A percentile compares a stretch with the other conserved stretches of the same genome.
phyloP scores from a whole-genome alignment of 2,888 invertebrate species.

The Sabatieria punctata region DNA sequence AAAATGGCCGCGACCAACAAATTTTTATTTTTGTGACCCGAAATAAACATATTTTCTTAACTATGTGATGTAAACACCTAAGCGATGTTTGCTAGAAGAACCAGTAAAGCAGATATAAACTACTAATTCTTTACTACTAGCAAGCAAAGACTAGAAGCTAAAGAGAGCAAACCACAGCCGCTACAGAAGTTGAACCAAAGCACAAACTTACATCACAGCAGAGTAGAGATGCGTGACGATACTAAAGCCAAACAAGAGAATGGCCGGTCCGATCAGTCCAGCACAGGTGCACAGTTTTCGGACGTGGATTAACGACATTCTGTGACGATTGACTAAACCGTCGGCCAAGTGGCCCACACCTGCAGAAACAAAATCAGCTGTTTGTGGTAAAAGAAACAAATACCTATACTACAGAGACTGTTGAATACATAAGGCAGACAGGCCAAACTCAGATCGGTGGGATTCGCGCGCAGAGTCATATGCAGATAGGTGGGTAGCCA shows the following conservation, averaged over 20 bases:
- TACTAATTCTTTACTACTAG: too few species aligned
- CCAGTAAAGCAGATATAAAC: too few species aligned
- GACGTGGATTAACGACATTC: constrained; percentile 49
- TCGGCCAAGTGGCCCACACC: constrained; percentile 54
- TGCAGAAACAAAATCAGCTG: too few species aligned
- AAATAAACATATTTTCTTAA: too few species aligned
- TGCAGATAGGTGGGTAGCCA: constrained; percentile 57
- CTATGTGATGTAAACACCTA: too few species aligned
- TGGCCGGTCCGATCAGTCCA: constrained; percentile 52
- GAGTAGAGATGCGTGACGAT: constrained; percentile 49
- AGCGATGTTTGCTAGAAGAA: too few species aligned
- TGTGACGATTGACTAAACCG: constrained; percentile 44
- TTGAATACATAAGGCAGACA: constrained; percentile 56
- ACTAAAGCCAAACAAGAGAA: constrained; percentile 51
- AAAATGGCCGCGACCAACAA: too few species aligned
- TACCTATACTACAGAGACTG: constrained; percentile 49
- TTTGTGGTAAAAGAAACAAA: neutral
- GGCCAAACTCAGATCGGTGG: constrained; percentile 51
- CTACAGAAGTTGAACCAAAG: neutral
- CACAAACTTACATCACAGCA: constrained; percentile 46
- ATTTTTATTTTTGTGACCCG: too few species aligned
- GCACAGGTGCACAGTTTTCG: constrained; percentile 52
- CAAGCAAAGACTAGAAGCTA: too few species aligned
- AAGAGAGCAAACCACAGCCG: too few species aligned
- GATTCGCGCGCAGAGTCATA: constrained; percentile 47